phyloP scores from a whole-genome alignment of 2,113 vertebrate genomes.

The Pterocles burchelli region DNA sequence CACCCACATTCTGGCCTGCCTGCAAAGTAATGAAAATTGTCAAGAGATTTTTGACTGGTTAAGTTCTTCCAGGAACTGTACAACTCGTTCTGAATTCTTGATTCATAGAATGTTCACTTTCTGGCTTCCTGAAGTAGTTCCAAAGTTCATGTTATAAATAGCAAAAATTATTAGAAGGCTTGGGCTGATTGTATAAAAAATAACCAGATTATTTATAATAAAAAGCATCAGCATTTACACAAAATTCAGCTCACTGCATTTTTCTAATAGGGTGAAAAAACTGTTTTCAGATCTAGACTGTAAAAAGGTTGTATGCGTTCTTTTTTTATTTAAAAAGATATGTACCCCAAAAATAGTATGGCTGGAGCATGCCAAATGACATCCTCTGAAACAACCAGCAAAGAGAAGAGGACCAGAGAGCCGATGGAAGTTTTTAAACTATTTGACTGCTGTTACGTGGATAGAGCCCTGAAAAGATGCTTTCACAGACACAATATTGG shows the following conservation, averaged over 20 bases:
- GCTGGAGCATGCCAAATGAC: background rate
- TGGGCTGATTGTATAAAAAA: background rate
- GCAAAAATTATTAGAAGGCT: conserved; percentile 9
- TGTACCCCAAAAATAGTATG: background rate
- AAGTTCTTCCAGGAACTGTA: conserved; percentile 40
- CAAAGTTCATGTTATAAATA: conserved; percentile 7
- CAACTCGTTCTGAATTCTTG: background rate
- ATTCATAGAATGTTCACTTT: background rate
- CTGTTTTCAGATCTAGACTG: background rate
- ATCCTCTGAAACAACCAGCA: background rate
- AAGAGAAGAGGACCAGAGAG: background rate
- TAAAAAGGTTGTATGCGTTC: background rate
- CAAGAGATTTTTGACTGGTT: background rate
- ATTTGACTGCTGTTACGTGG: background rate
- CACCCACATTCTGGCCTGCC: background rate
- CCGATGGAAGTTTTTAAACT: background rate
- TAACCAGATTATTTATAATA: background rate
- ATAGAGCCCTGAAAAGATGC: background rate
- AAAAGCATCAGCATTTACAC: background rate
- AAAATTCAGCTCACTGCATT: background rate
- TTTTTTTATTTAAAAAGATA: background rate
- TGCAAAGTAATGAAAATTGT: conserved; percentile 21
- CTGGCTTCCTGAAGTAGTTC: conserved; percentile 16
- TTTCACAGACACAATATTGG: background rate
- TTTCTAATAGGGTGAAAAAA: background rate